A percentile compares a stretch with the other conserved stretches of the same genome.
phyloP scores from a whole-genome alignment of 1,140 invertebrate genomes.

The Orussus abietinus region DNA sequence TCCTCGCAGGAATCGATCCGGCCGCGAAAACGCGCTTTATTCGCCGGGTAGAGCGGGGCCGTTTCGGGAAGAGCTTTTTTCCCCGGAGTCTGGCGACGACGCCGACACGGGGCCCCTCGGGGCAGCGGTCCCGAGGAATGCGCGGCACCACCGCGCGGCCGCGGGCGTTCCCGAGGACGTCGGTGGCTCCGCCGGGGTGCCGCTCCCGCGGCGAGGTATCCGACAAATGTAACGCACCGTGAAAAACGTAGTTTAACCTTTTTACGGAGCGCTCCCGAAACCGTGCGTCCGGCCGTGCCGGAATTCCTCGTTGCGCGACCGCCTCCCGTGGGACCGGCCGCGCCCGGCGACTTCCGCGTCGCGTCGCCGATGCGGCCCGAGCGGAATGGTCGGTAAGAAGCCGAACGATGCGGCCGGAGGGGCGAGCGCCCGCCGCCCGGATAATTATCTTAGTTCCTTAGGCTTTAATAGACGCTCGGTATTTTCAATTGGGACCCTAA shows the following conservation, averaged over 20 bases:
- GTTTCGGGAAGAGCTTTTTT: constrained; percentile 1
- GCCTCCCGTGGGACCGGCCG: not conserved
- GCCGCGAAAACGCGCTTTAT: no score
- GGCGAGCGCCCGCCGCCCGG: constrained; percentile 24
- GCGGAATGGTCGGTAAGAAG: constrained; percentile 27
- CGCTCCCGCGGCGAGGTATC: no score
- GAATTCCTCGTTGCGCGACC: constrained; percentile 23
- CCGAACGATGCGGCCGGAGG: constrained; percentile 38
- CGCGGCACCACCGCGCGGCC: no score
- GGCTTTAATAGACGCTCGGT: constrained; percentile 49
- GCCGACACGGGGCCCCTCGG: no score
- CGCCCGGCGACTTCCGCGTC: not conserved
- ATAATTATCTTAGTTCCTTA: constrained; percentile 50
- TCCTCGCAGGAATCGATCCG: not conserved
- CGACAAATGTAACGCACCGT: constrained; percentile 34
- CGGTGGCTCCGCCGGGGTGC: no score
- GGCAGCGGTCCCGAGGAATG: no score
- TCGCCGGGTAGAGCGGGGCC: no score
- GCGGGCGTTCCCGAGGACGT: no score
- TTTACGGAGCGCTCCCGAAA: constrained; percentile 17
- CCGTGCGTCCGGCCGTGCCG: constrained; percentile 20
- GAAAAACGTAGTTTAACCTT: constrained; percentile 32
- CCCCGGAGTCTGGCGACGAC: constrained; percentile 12
- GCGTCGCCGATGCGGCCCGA: constrained; percentile 10
- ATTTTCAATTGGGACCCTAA: constrained; percentile 48